A percentile compares a stretch with the other conserved stretches of the same genome.
phyloP scores from a whole-genome alignment of 23 tunicate species.

The Styela clava region DNA sequence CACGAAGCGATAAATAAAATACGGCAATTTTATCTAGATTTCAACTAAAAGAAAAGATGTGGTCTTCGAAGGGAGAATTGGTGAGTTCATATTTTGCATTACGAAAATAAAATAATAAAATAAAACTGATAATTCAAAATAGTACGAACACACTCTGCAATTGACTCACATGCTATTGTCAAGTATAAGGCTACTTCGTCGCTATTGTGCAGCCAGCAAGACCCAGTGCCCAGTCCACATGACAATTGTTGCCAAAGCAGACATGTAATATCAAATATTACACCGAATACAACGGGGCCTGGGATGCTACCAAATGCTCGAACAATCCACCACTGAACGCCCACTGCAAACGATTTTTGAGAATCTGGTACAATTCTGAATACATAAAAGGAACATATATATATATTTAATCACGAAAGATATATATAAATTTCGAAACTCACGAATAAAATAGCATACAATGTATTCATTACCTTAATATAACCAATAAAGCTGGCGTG shows the following conservation, averaged over 20 bases:
- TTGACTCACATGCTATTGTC: conserved; percentile 9
- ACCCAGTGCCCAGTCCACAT: conserved; percentile 11
- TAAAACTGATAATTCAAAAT: too few relatives aligned
- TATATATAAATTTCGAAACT: too few relatives aligned
- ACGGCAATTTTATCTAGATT: too few relatives aligned
- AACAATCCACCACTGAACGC: conserved; percentile 33
- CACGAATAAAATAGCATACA: too few relatives aligned
- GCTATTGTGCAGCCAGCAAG: conserved; percentile 23
- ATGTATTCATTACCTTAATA: conserved; percentile 72
- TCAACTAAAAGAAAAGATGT: too few relatives aligned
- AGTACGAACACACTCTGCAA: too few relatives aligned
- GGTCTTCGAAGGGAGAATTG: too few relatives aligned
- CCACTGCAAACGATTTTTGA: conserved; percentile 25
- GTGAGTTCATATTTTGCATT: too few relatives aligned
- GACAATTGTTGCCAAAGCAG: conserved; percentile 12
- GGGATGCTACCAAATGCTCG: conserved; percentile 22
- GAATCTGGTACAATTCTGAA: conserved; percentile 26
- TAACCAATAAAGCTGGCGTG: conserved; percentile 78
- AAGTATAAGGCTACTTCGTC: conserved; percentile 12
- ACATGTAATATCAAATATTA: conserved; percentile 23
- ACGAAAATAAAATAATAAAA: too few relatives aligned
- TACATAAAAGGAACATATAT: background rate
- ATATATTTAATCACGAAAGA: background rate
- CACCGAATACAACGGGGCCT: conserved; percentile 19
- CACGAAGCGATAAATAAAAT: too few relatives aligned